These are phyloP conservation scores for Pangasius macronema DNA, from an alignment of 2,797 vertebrate species.

Conservation along the genomic window DNA sequence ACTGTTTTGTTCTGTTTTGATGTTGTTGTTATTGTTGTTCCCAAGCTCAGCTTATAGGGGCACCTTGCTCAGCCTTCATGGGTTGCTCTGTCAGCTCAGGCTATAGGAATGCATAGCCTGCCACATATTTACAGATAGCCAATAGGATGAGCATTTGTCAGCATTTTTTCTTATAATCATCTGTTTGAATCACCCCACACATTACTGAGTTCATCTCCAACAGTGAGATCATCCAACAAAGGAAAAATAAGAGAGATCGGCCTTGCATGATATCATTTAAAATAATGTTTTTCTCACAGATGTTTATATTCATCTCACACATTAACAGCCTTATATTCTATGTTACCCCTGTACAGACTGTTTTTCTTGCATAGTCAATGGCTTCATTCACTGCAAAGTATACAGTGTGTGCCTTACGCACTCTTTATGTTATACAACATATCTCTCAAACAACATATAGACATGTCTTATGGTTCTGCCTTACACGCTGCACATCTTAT, in stretches of 20 bases:
- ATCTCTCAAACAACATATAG: neutral
- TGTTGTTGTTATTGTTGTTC: neutral
- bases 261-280: neutral
- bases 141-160: neutral
- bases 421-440: neutral
- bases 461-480: neutral
- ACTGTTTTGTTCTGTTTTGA: neutral
- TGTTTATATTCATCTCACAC: neutral
- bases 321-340: neutral
- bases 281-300: neutral
- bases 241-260: neutral
- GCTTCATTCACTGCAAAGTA: slow-evolving; percentile 7
- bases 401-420: neutral
- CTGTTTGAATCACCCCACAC: neutral
- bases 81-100: neutral
- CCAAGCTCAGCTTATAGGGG: neutral
- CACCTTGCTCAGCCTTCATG: neutral
- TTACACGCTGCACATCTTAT: neutral
- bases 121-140: neutral
- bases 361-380: neutral
- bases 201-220: neutral
- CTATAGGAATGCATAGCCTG: neutral
- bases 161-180: neutral
- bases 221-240: neutral
- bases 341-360: neutral